Evolutionary conservation across 2,113 vertebrate genomes (phyloP).

Genomic region (Cercocebus atys): DNA sequence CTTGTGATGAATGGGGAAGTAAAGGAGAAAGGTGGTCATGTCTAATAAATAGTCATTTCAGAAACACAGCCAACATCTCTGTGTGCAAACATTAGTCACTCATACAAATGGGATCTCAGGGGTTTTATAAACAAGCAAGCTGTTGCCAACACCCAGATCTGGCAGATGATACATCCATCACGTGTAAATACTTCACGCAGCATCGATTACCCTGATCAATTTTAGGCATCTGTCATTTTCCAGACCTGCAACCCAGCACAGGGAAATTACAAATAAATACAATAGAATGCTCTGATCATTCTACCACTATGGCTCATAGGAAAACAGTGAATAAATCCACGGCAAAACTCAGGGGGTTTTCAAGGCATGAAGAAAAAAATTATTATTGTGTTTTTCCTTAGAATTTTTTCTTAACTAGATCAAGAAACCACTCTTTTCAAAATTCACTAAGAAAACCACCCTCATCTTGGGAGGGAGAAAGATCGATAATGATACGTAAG

Average conservation of each 20-base stretch:
- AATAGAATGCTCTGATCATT: conserved; percentile 41
- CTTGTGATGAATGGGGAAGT: conserved; percentile 61
- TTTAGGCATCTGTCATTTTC: conserved; percentile 75
- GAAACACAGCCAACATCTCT: conserved; percentile 51
- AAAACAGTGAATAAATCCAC: conserved; percentile 51
- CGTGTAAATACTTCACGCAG: conserved; percentile 66
- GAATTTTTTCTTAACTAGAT: conserved; percentile 54
- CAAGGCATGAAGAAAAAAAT: neutral
- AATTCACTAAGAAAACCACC: conserved; percentile 26
- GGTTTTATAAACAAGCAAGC: conserved; percentile 73
- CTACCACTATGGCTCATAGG: neutral
- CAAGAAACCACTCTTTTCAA: conserved; percentile 49
- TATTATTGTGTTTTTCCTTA: conserved; percentile 34
- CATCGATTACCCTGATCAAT: conserved; percentile 78
- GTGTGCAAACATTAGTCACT: conserved; percentile 68
- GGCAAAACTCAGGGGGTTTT: conserved; percentile 4
- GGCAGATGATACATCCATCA: conserved; percentile 71
- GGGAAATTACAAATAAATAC: conserved; percentile 63
- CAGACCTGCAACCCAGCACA: conserved; percentile 27
- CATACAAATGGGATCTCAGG: conserved; percentile 72
- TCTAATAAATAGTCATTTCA: conserved; percentile 59
- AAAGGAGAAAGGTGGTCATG: conserved; percentile 58
- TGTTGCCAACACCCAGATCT: conserved; percentile 56
- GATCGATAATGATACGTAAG: conserved; percentile 4
- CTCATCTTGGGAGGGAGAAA: neutral